Conservation (phyloP, 2,113 vertebrate genomes). For the Octodon degus region DNA sequence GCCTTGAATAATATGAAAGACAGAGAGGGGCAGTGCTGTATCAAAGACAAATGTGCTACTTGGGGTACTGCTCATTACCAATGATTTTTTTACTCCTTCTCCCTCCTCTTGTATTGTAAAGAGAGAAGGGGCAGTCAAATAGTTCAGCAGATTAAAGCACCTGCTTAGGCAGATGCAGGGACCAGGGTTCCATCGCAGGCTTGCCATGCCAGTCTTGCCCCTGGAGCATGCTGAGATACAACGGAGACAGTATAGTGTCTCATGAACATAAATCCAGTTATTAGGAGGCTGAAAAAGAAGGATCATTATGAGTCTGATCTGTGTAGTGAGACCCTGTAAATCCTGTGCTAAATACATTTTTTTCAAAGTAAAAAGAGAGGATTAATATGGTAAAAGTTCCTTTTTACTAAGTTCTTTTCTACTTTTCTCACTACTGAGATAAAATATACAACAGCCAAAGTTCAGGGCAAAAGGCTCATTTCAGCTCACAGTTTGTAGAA, state of each 20-base stretch:
- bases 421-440: not conserved
- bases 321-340: too few relatives aligned
- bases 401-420: not conserved
- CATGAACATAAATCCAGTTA: too few relatives aligned
- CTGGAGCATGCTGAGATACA: too few relatives aligned
- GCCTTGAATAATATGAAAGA: not conserved
- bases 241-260: too few relatives aligned
- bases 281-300: too few relatives aligned
- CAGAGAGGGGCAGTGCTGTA: not conserved
- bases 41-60: not conserved
- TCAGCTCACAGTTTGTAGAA: not conserved
- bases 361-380: not conserved
- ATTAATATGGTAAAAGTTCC: not conserved
- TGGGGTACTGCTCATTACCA: not conserved
- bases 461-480: not conserved
- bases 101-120: not conserved
- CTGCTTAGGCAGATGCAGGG: too few relatives aligned
- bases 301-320: too few relatives aligned
- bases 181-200: too few relatives aligned
- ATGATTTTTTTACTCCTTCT: not conserved
- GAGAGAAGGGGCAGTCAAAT: not conserved
- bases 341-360: too few relatives aligned
- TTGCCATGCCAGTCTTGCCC: too few relatives aligned
- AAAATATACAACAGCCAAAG: not conserved
- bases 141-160: too few relatives aligned